A percentile compares a stretch with the other conserved stretches of the same genome.
phyloP scores from a whole-genome alignment of 2,113 vertebrate genomes.

The Clarias gariepinus region DNA sequence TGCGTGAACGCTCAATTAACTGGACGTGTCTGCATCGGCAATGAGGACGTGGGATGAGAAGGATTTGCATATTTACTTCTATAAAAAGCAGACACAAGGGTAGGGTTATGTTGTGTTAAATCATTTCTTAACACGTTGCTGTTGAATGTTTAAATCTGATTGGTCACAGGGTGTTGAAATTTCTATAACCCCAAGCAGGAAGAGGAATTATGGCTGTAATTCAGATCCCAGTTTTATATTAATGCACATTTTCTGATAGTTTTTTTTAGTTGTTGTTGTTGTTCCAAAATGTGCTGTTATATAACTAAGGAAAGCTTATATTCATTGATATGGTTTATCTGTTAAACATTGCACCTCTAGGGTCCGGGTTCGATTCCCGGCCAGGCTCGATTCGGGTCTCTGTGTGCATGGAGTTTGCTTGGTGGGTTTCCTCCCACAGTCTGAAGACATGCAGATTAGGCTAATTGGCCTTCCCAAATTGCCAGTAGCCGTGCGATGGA shows the following conservation, averaged over 20 bases:
- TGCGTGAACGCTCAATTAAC: slow-evolving; percentile 31
- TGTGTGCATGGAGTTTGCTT: too few species aligned
- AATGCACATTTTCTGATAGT: neutral
- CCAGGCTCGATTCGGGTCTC: too few species aligned
- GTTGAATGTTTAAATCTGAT: neutral
- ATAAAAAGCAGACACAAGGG: neutral
- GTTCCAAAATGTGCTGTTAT: neutral
- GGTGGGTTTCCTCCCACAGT: too few species aligned
- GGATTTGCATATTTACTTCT: slow-evolving; percentile 6
- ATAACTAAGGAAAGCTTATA: neutral
- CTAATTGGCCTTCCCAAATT: too few species aligned
- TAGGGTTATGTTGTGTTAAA: neutral
- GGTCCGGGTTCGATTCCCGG: too few species aligned
- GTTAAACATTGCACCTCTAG: too few species aligned
- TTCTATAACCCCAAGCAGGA: neutral
- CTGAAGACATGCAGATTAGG: too few species aligned
- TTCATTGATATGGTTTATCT: neutral
- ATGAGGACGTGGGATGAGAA: neutral
- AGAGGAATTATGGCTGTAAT: neutral
- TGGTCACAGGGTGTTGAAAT: neutral
- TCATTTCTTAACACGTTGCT: neutral
- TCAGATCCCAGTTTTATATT: neutral
- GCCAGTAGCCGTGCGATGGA: too few species aligned
- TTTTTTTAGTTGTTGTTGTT: too few species aligned
- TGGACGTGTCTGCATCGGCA: slow-evolving; percentile 2